Evolutionary conservation across 1,140 invertebrate genomes (phyloP).

Genomic region (Pseudoatta argentina): DNA sequence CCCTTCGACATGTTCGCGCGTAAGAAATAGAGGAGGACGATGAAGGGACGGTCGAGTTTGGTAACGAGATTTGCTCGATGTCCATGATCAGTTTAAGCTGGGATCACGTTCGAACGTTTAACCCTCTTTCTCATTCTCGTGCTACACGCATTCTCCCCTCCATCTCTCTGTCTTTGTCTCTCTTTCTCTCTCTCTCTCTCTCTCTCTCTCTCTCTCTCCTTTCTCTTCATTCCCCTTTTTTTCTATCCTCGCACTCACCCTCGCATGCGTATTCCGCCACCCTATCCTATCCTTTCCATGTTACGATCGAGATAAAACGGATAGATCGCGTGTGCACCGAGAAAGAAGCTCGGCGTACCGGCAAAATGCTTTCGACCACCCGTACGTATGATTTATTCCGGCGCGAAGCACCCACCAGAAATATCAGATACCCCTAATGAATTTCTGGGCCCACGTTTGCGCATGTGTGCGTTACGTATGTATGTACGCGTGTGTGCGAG

Average conservation of each 20-base stretch:
- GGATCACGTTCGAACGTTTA: slow-evolving; percentile 82
- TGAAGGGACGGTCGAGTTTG: slow-evolving; percentile 61
- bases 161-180: slow-evolving; percentile 65
- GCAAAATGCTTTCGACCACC: slow-evolving; percentile 73
- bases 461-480: slow-evolving; percentile 32
- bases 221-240: slow-evolving; percentile 32
- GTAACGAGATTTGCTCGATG: slow-evolving; percentile 82
- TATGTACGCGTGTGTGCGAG: neutral
- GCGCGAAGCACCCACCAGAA: slow-evolving; percentile 85
- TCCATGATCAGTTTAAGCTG: slow-evolving; percentile 82
- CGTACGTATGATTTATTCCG: slow-evolving; percentile 83
- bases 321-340: slow-evolving; percentile 72
- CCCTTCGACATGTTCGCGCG: slow-evolving; percentile 40
- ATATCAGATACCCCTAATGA: slow-evolving; percentile 86
- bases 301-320: slow-evolving; percentile 74
- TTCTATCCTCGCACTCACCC: slow-evolving; percentile 57
- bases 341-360: slow-evolving; percentile 71
- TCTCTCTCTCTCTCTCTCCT: neutral
- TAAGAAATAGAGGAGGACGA: slow-evolving; percentile 32
- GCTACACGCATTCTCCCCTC: slow-evolving; percentile 13
- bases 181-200: slow-evolving; percentile 57
- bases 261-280: slow-evolving; percentile 34
- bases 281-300: slow-evolving; percentile 43
- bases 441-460: slow-evolving; percentile 79
- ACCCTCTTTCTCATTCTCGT: slow-evolving; percentile 72